Evolutionary conservation across 2,113 vertebrate species (phyloP), one percentile per base, ranked within the genome.

Genomic region (Eubucco bourcierii): DNA sequence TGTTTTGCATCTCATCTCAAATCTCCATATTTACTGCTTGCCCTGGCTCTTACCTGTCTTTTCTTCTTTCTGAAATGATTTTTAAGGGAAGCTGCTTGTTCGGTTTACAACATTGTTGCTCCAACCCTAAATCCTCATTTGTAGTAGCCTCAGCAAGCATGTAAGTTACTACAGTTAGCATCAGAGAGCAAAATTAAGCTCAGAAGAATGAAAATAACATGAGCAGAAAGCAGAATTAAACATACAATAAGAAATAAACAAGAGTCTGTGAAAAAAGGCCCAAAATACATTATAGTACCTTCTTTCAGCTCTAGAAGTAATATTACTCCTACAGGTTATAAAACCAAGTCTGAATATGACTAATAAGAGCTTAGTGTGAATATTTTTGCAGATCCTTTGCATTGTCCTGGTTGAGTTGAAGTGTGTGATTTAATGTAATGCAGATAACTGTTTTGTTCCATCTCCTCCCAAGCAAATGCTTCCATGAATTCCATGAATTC

Each of bases 381-480:
- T 72, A 29, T 52, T 96, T 90, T 87, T 80, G 79, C 56, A 78
- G 56, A 50, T 77, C 27, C 61, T 89, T 81, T 82, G 67, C 82
- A 21, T 85, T 64, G 41, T 85, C 56, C 66, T 66, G 41, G 47
- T 68, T 89, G 78, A 29, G 82, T 47, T 83, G 76, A 74, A 66
- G 21, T 61, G 41, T 28, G n/a, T 80, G 47, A 92, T 87, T 88
- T 89, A 90, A 68, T 74, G 15, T 53, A 72, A 60, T 74, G 46
- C 27, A 85, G 82, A 60, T 76, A 94, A 89, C 76, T 71, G 34
- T 18, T 82, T 44, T 90, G 67, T 67, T 79, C 80, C 46, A 10
- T 79, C 76, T 88, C 41, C 58, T 94, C n/a, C 37, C 70, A 84
- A 72, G 72, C 58, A 90, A 82, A 79, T 63, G 41, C 63, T 85